These are phyloP conservation scores for Linyphia triangularis DNA, from an alignment of 2,888 invertebrate genomes.

Conservation along the genomic window DNA sequence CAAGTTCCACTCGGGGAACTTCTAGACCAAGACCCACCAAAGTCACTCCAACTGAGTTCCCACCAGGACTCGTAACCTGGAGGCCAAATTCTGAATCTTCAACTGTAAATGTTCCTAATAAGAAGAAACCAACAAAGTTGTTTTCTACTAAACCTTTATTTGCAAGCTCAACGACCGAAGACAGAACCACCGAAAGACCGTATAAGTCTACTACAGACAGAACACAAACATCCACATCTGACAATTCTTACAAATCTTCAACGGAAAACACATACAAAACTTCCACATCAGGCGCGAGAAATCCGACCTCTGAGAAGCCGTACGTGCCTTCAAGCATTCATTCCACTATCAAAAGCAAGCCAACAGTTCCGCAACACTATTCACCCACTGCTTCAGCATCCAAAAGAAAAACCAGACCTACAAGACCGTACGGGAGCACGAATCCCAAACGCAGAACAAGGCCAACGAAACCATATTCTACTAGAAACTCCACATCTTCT, in stretches of 20 bases:
- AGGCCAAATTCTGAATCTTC: slow-evolving; percentile 18
- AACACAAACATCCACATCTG: background rate
- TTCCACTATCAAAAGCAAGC: background rate
- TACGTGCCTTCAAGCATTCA: background rate
- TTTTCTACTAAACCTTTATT: slow-evolving; percentile 54
- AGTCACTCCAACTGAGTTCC: slow-evolving; percentile 40
- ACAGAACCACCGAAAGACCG: background rate
- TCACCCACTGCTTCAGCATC: slow-evolving; percentile 13
- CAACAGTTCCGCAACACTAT: slow-evolving; percentile 2
- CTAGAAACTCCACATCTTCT: slow-evolving; percentile 19
- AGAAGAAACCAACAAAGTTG: slow-evolving; percentile 56
- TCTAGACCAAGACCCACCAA: background rate
- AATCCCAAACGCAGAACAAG: slow-evolving; percentile 42
- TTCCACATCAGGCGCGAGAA: background rate
- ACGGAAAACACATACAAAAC: background rate
- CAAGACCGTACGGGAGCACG: slow-evolving; percentile 41
- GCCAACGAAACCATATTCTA: slow-evolving; percentile 47
- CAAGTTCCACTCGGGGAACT: background rate
- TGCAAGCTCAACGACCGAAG: slow-evolving; percentile 32
- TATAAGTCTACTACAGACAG: background rate
- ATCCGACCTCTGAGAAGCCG: background rate
- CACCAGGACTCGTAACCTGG: slow-evolving; percentile 65
- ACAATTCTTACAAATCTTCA: background rate
- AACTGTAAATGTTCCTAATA: slow-evolving; percentile 18
- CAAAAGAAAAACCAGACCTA: slow-evolving; percentile 55